Percentiles rank a stretch among this genome's conserved stretches.
phyloP scores from a whole-genome alignment of 2,113 vertebrate species.

The Arvicanthis niloticus region DNA sequence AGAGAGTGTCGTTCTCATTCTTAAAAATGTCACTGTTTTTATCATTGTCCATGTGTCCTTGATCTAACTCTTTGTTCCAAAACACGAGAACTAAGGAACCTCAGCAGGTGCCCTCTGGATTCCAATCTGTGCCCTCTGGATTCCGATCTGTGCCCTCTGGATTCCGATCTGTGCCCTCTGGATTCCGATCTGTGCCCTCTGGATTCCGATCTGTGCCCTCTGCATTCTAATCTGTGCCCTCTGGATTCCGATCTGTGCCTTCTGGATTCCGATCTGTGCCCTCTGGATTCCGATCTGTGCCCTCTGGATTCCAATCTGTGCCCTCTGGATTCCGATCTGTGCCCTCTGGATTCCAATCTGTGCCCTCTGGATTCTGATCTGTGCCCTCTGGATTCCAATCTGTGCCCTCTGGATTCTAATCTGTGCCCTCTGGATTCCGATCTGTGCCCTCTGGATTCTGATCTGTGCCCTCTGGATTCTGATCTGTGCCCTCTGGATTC shows the following conservation, averaged over 20 bases:
- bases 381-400: too few relatives aligned
- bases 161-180: too few relatives aligned
- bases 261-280: too few relatives aligned
- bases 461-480: background rate
- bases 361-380: background rate
- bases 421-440: too few relatives aligned
- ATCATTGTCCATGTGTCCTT: background rate
- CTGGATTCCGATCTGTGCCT: background rate
- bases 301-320: too few relatives aligned
- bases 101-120: background rate
- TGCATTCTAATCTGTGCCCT: too few relatives aligned
- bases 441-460: background rate
- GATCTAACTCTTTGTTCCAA: background rate
- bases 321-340: too few relatives aligned
- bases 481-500: background rate
- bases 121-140: too few relatives aligned
- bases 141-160: too few relatives aligned
- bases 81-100: background rate
- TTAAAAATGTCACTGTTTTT: background rate
- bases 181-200: background rate
- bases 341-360: background rate
- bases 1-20: background rate
- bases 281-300: background rate
- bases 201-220: too few relatives aligned
- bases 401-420: too few relatives aligned